These are phyloP conservation scores for Lontra canadensis DNA, from an alignment of 2,113 vertebrate genomes.

Conservation along the genomic window DNA sequence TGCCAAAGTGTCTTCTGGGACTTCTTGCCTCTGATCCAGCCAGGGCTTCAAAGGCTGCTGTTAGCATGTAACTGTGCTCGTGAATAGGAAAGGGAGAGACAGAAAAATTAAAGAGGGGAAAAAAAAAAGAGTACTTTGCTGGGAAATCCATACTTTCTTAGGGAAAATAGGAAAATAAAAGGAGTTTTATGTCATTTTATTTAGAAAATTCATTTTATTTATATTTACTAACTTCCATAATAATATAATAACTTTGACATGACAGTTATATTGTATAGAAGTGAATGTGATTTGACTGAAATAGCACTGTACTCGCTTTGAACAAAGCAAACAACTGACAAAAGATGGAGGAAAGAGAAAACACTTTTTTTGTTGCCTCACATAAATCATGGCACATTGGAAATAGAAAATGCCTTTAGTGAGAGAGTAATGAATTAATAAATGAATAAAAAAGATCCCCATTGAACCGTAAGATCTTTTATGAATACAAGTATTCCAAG, in stretches of 20 bases:
- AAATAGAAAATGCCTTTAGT: constrained; percentile 28
- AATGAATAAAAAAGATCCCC: not conserved
- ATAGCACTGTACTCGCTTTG: not conserved
- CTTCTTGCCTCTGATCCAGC: not conserved
- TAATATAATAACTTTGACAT: constrained; percentile 30
- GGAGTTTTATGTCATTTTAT: constrained; percentile 34
- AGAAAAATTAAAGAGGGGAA: not conserved
- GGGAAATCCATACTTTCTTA: not conserved
- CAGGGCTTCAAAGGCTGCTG: not conserved
- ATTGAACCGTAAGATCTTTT: not conserved
- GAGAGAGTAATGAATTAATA: constrained; percentile 40
- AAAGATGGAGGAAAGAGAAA: constrained; percentile 42
- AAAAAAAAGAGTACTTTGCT: not conserved
- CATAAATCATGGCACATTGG: not conserved
- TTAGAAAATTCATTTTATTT: constrained; percentile 44
- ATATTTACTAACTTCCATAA: constrained; percentile 34
- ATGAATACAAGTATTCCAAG: not conserved
- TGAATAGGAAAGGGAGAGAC: not conserved
- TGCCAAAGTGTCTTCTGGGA: not conserved
- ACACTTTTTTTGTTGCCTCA: not conserved
- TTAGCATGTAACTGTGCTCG: not conserved
- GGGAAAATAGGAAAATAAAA: constrained; percentile 41
- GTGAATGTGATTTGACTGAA: constrained; percentile 33
- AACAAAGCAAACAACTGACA: constrained; percentile 46
- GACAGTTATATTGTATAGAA: not conserved